phyloP scores from a whole-genome alignment of 1,140 invertebrate genomes.

The Dysdera silvatica region DNA sequence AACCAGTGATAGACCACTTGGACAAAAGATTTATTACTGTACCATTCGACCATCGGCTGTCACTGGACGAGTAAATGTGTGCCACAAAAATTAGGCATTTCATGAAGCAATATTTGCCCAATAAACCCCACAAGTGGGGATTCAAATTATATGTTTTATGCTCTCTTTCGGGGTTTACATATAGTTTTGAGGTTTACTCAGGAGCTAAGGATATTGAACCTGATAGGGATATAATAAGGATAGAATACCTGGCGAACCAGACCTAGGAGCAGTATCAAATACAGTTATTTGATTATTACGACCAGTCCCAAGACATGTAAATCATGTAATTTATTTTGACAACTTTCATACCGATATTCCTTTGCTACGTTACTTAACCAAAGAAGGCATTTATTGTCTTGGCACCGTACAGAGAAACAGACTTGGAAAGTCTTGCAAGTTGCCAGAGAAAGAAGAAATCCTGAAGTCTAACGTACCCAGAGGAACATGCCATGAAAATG shows the following conservation, averaged over 20 bases:
- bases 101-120: slow-evolving; percentile 39
- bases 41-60: not conserved
- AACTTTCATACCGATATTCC: slow-evolving; percentile 34
- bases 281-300: slow-evolving; percentile 30
- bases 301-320: slow-evolving; percentile 11
- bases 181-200: slow-evolving; percentile 38
- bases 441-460: slow-evolving; percentile 29
- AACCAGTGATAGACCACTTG: not conserved
- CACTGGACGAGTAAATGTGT: too few species aligned
- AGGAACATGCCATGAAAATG: slow-evolving; percentile 21
- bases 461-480: slow-evolving; percentile 29
- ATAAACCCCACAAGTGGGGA: slow-evolving; percentile 42
- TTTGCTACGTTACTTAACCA: slow-evolving; percentile 25
- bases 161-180: slow-evolving; percentile 35
- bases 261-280: slow-evolving; percentile 31
- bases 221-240: too few species aligned
- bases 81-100: too few species aligned
- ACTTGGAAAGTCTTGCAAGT: slow-evolving; percentile 18
- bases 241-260: too few species aligned
- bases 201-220: slow-evolving; percentile 32
- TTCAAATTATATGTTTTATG: slow-evolving; percentile 41
- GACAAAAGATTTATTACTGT: not conserved
- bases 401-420: slow-evolving; percentile 30
- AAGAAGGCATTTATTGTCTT: slow-evolving; percentile 26
- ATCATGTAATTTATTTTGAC: slow-evolving; percentile 33